Base-by-base conservation (phyloP, 2,797 vertebrate species). In the Falco naumanni region DNA sequence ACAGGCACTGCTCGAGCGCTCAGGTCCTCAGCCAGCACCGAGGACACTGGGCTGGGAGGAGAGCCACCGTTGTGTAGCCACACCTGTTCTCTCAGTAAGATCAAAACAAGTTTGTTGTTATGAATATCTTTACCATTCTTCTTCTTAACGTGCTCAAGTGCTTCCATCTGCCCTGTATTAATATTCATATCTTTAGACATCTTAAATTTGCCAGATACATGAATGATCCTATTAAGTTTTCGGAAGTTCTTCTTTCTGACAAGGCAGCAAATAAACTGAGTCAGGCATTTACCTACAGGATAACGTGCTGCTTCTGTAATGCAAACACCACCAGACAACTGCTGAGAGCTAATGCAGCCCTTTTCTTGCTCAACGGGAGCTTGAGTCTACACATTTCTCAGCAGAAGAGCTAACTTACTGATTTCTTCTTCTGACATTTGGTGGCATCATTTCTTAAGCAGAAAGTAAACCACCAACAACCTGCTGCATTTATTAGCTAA, bases 301-400 rank as follows among this genome's bases (percentile, higher is more conserved):
- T 10, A 88, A 84, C 57, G 64, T 85, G 70, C 91, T 92, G 89
- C 94, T 95, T 93, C 54, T 89, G 92, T 93, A 96, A 95, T 71
- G 85, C 89, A 89, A 81, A 94, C 95, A 96, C 14, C 94, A 68
- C 83, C 84, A 93, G 96, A 82, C 92, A 84, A 91, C 96, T 82
- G 94, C 97, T 97, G 97, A 61, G 95, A 94, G 93, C 93, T 96
- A 97, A 97, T 92, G 87, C 90, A 90, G 74, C 96, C 85, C 96
- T 97, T 96, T 93, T 93, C 94, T 95, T 50, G 33, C 97, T 94
- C 97, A 84, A 91, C 92, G 86, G 87, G 92, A 92, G 80, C 28
- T 74, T 74, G 68, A 75, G 92, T 93, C 95, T 82, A 72, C 90
- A 69, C 80, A n/a, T 93, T 95, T 94, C 94, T 84, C 88, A 90